phyloP scores from a whole-genome alignment of 1,140 invertebrate genomes.

The Leptonema lineaticorne region DNA sequence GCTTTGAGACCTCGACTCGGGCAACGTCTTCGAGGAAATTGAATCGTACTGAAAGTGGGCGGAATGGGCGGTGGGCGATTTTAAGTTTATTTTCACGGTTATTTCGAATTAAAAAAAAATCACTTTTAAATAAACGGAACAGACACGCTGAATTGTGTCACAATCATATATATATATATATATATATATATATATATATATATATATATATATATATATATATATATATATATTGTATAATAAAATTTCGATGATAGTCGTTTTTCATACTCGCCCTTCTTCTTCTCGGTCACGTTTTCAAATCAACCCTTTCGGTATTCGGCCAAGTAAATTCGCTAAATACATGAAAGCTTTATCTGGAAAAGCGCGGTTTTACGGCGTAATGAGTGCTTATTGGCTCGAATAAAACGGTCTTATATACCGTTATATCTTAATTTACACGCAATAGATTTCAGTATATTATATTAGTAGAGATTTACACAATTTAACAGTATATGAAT shows the following conservation, averaged over 20 bases:
- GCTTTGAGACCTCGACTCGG: conserved; percentile 1
- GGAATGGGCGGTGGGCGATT: too few relatives aligned
- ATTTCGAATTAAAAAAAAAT: conserved; percentile 15
- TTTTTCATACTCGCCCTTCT: not conserved
- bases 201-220: too few relatives aligned
- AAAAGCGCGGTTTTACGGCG: not conserved
- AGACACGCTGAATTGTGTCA: not conserved
- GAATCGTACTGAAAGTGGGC: too few relatives aligned
- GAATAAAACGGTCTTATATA: not conserved
- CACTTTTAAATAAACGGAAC: too few relatives aligned
- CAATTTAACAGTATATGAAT: too few relatives aligned
- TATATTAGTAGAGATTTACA: too few relatives aligned
- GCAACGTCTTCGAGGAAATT: conserved; percentile 9
- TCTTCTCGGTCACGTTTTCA: not conserved
- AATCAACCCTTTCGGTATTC: not conserved
- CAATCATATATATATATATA: too few relatives aligned
- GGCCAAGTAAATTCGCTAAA: not conserved
- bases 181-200: too few relatives aligned
- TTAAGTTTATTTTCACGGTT: conserved; percentile 13
- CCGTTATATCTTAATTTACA: too few relatives aligned
- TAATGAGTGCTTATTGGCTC: not conserved
- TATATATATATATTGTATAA: not conserved
- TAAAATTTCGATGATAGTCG: not conserved
- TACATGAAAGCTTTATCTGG: conserved; percentile 3
- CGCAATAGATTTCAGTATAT: too few relatives aligned